phyloP scores from a whole-genome alignment of 2,797 vertebrate species.

The Channa striata region DNA sequence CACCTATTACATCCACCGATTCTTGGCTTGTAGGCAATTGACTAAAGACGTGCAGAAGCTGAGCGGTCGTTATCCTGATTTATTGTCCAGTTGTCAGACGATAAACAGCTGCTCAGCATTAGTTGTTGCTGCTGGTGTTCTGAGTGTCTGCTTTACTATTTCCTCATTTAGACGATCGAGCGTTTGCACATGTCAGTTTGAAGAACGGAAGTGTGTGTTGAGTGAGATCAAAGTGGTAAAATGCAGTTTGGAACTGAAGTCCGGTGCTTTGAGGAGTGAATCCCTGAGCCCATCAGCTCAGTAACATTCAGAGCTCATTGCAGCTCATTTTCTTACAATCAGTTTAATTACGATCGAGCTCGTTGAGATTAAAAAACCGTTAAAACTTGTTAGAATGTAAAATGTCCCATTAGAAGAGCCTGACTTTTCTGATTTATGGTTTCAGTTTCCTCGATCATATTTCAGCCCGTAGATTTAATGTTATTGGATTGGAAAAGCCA shows the following conservation, averaged over 20 bases:
- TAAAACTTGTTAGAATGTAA: neutral
- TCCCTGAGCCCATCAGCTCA: slow-evolving; percentile 4
- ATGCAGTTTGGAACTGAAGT: neutral
- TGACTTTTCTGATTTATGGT: neutral
- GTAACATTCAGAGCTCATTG: neutral
- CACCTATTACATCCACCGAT: slow-evolving; percentile 4
- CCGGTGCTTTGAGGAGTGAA: neutral
- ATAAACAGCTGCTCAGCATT: slow-evolving; percentile 16
- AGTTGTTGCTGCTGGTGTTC: neutral
- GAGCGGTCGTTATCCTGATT: slow-evolving; percentile 8
- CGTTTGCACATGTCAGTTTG: no score
- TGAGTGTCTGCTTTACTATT: no score
- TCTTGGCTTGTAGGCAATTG: neutral
- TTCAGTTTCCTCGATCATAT: neutral
- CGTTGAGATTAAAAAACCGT: neutral
- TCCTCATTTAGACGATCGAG: neutral
- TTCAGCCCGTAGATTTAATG: neutral
- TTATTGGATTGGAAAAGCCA: neutral
- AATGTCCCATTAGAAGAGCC: neutral
- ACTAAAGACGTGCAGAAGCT: neutral
- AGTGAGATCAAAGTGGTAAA: neutral
- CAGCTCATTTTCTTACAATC: neutral
- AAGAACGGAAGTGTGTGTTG: neutral
- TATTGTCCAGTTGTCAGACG: neutral
- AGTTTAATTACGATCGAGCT: neutral